A percentile compares a stretch with the other conserved stretches of the same genome.
phyloP scores from a whole-genome alignment of 2,888 invertebrate species.

The Polyploca ridens region DNA sequence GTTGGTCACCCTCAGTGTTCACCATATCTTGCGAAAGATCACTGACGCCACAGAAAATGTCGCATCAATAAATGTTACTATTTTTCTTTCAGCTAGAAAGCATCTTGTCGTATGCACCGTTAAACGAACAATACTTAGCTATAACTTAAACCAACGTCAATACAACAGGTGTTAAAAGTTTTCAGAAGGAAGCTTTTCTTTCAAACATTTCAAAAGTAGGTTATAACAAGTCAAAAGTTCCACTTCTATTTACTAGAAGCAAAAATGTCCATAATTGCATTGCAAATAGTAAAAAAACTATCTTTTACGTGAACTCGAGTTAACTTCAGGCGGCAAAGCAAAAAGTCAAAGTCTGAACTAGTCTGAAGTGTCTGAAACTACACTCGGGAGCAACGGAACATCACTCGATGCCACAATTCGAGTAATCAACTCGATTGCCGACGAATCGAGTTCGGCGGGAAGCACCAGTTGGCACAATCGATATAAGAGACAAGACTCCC shows the following conservation, averaged over 20 bases:
- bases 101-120: no score
- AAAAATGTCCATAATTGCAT: slow-evolving; percentile 33
- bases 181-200: background rate
- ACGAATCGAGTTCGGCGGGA: slow-evolving; percentile 76
- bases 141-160: no score
- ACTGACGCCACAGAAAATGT: background rate
- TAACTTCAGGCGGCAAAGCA: slow-evolving; percentile 35
- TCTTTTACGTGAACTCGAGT: slow-evolving; percentile 1
- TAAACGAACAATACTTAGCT: no score
- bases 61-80: no score
- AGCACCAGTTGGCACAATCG: slow-evolving; percentile 83
- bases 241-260: slow-evolving; percentile 27
- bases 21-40: background rate
- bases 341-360: slow-evolving; percentile 28
- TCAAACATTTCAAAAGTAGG: background rate
- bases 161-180: background rate
- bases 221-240: slow-evolving; percentile 13
- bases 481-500: slow-evolving; percentile 67
- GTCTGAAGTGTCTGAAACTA: slow-evolving; percentile 37
- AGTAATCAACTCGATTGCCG: slow-evolving; percentile 70
- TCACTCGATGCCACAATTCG: slow-evolving; percentile 50
- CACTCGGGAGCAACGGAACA: slow-evolving; percentile 34
- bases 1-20: no score
- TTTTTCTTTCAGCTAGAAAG: no score
- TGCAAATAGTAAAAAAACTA: slow-evolving; percentile 33